Base-by-base conservation (phyloP, 1,140 invertebrate genomes). In the Potamilus streckersoni region DNA sequence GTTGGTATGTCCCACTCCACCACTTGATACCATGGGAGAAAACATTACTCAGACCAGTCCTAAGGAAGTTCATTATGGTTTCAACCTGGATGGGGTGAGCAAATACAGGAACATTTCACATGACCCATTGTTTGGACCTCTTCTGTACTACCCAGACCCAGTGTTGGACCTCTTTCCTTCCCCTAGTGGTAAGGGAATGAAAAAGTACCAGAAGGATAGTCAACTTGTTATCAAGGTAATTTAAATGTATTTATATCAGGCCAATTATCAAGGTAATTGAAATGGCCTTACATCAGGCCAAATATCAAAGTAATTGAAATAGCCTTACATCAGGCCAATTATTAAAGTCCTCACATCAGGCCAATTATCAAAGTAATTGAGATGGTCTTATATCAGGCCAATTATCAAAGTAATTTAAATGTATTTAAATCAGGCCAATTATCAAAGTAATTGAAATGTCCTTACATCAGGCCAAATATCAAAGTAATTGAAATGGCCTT, bases 91-190 rank as follows among this genome's bases (percentile, higher is more conserved):
- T 72, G 80, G 79, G 27, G 85, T 88, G 15, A 78, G 31, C 15
- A 74, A 73, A 17, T 80, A 82, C 61, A 78, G 79, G 56, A 88
- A 87, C 66, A 75, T 88, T 20, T 86, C 86, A 14, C 70, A 77
- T 15, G 17, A 78, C 15, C 57, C 76, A 1, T 49, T 76, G 5
- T 83, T 84, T 74, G 80, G 80, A 12, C 84, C 84, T 0, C 61
- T 88, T 49, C 73, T 83, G 31, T 86, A 86, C 58, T 86, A 83
- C 66, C 86, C 86, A 23, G 83, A 88, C 64, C 86, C 86, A 2
- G 23, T 72, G 19, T 59, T 86, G 0, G 63, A 80, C 23, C 66
- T 56, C 3, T 83, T 84, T 63, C 63, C 62, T 16, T 71, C 58
- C 17, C 63, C 79, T 14, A 81, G 77, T 55, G 79, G 82, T 19